phyloP scores from a whole-genome alignment of 35 echinoderm and acorn worm genomes.

The Ophioderma brevispina region DNA sequence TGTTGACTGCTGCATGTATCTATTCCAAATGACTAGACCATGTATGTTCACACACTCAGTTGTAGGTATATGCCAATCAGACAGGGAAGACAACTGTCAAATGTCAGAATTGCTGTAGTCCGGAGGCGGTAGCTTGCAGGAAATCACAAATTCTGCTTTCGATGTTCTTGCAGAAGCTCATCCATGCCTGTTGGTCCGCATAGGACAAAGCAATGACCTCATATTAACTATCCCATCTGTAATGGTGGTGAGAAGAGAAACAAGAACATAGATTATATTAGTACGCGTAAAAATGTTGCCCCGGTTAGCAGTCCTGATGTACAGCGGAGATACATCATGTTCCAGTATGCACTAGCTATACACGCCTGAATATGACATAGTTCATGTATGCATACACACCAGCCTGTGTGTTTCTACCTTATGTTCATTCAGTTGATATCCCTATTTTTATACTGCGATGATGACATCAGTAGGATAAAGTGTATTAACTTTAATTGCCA shows the following conservation, averaged over 20 bases:
- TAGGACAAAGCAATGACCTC: not conserved
- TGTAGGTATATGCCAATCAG: no score
- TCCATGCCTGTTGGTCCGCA: not conserved
- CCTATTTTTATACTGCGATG: no score
- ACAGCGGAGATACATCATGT: no score
- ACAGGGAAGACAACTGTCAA: not conserved
- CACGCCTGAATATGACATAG: no score
- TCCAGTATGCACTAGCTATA: no score
- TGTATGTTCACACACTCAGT: not conserved
- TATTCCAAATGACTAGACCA: not conserved
- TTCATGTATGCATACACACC: no score
- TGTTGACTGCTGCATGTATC: conserved; percentile 23
- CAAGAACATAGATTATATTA: not conserved
- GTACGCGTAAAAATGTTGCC: not conserved
- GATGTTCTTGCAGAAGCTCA: not conserved
- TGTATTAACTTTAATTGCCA: no score
- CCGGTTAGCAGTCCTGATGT: not conserved
- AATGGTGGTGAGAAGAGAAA: not conserved
- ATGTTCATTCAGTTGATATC: no score
- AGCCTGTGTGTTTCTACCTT: no score
- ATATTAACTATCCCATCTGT: not conserved
- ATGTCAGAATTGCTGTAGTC: not conserved
- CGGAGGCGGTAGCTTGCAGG: not conserved
- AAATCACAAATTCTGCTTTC: not conserved
- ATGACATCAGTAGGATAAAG: no score